phyloP scores from a whole-genome alignment of 2,888 invertebrate genomes.

The Cataglyphis altisquamis region DNA sequence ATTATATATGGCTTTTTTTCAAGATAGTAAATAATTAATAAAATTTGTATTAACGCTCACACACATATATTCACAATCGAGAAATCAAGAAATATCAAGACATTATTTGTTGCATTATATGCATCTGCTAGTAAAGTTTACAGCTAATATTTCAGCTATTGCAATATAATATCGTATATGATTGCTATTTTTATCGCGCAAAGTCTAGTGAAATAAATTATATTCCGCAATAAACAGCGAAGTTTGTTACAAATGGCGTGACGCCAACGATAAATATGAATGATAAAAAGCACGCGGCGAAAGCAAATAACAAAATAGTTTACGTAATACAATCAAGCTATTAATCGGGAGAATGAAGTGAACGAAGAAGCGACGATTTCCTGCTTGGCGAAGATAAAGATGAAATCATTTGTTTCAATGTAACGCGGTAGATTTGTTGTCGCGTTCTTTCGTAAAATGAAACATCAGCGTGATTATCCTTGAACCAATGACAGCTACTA shows the following conservation, averaged over 20 bases:
- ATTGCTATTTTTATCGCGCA: neutral
- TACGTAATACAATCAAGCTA: slow-evolving; percentile 7
- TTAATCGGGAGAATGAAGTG: neutral
- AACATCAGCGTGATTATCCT: slow-evolving; percentile 31
- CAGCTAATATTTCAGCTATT: neutral
- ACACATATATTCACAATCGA: neutral
- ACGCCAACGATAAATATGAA: slow-evolving; percentile 6
- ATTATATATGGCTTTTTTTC: neutral
- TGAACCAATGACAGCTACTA: slow-evolving; percentile 25
- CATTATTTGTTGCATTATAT: slow-evolving; percentile 19
- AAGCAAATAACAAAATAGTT: neutral
- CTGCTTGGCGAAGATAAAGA: neutral
- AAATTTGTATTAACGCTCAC: neutral
- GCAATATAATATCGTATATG: slow-evolving; percentile 3
- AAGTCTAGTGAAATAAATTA: neutral
- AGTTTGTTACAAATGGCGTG: neutral
- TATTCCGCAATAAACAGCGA: slow-evolving; percentile 10
- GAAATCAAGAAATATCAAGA: neutral
- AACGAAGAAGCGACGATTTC: neutral
- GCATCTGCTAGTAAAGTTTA: neutral
- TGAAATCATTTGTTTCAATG: slow-evolving; percentile 37
- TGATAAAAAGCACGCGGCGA: neutral
- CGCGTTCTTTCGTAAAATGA: neutral
- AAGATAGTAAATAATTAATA: neutral
- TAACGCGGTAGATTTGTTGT: neutral